Conservation (phyloP, 2,113 vertebrate genomes). For the Felis chaus region DNA sequence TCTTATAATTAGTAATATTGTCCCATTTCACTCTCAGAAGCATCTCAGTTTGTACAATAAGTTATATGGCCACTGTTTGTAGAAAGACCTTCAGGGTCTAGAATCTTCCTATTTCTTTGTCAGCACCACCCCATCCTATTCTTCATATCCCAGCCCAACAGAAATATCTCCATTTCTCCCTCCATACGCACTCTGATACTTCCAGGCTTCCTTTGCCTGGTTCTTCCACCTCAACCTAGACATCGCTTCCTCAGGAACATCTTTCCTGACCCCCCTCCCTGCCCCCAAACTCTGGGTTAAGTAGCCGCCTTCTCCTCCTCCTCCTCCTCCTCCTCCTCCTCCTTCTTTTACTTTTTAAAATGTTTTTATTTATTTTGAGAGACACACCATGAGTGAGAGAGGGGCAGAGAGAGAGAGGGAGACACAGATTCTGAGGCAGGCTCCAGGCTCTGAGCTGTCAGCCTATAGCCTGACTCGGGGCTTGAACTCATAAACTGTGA, state of each 20-base stretch:
- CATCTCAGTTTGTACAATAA: slow-evolving; percentile 37
- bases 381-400: too few relatives aligned
- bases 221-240: background rate
- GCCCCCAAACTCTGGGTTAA: background rate
- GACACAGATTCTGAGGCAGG: too few relatives aligned
- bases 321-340: too few relatives aligned
- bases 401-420: too few relatives aligned
- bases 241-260: background rate
- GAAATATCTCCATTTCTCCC: background rate
- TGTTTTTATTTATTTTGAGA: too few relatives aligned
- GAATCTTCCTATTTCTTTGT: background rate
- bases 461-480: too few relatives aligned
- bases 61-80: background rate
- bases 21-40: slow-evolving; percentile 9
- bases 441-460: too few relatives aligned
- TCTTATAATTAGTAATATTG: background rate
- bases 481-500: too few relatives aligned
- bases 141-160: background rate
- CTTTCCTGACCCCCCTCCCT: background rate
- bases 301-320: background rate
- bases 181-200: background rate
- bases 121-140: background rate
- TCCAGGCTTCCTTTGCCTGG: background rate
- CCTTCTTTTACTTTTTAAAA: too few relatives aligned
- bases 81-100: background rate